phyloP scores from a whole-genome alignment of 1,140 invertebrate species.

The Tetraneura akinire region DNA sequence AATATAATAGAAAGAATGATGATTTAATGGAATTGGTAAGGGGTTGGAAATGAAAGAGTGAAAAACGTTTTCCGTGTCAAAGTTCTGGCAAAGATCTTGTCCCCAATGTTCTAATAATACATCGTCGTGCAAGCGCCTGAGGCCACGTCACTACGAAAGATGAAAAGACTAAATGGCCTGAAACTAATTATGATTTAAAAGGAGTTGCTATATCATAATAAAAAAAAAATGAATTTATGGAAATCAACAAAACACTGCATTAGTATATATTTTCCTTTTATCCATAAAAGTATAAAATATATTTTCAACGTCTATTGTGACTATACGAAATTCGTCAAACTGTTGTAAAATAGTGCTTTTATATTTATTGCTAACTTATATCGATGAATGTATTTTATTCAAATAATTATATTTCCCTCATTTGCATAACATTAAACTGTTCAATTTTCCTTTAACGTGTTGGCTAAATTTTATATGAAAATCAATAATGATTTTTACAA shows the following conservation, averaged over 20 bases:
- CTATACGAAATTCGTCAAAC: not conserved
- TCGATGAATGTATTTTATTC: too few species aligned
- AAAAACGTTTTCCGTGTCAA: slow-evolving; percentile 35
- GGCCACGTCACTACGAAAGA: too few species aligned
- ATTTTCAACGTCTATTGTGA: not conserved
- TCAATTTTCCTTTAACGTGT: too few species aligned
- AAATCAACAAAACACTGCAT: not conserved
- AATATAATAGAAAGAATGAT: slow-evolving; percentile 1
- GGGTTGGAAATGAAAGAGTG: not conserved
- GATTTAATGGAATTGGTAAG: too few species aligned
- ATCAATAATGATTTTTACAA: too few species aligned
- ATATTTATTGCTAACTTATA: too few species aligned
- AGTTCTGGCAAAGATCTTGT: not conserved
- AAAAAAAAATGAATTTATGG: not conserved
- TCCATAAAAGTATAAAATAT: not conserved
- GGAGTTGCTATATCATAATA: not conserved
- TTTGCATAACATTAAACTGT: too few species aligned
- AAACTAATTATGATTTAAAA: slow-evolving; percentile 49
- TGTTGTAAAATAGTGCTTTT: not conserved
- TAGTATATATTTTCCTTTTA: not conserved
- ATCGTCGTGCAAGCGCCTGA: too few species aligned
- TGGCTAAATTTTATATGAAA: too few species aligned
- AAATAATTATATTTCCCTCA: too few species aligned
- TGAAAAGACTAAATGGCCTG: slow-evolving; percentile 36
- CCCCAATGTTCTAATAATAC: not conserved